Base-by-base conservation (phyloP, 1,140 invertebrate genomes). In the Harpegnathos saltator region DNA sequence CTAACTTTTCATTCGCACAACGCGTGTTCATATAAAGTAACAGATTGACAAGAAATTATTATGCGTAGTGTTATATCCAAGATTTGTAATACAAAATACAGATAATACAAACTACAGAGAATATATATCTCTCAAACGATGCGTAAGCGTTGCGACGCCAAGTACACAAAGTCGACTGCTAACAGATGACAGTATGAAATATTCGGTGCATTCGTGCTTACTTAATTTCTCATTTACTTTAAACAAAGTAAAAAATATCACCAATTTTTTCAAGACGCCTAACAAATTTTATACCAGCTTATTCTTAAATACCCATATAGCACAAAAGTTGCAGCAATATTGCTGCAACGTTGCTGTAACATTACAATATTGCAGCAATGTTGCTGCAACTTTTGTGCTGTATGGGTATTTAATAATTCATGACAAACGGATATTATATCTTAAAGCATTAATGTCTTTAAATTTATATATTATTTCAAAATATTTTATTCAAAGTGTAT, bases 21-120 rank as follows among this genome's bases (percentile, higher is more conserved):
- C n/a, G 33, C 14, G n/a, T 74, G 24, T 62, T 56, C 24, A 14
- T 75, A 29, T 75, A 75, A 63, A 11, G 11, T 50, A 56, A 56
- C 11, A 63, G 24, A 12, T 19, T 48, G 33, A 75, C 22, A 52
- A 63, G 26, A 17, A 54, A 52, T 75, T 50, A 62, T 61, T 44
- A 63, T 11, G 14, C 7, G 33, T 65, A 22, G 5, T 19, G 38
- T 75, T 65, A 65, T 44, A 48, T 65, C 5, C 33, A 65, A 38
- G 33, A 22, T 65, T 22, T 65, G 44, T 22, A 48, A 65, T 65
- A 65, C n/a, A n/a, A n/a, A n/a, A n/a, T n/a, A n/a, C n/a, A n/a
- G n/a, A n/a, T 65, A 65, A 65, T 65, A 33, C 24, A 11, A 44
- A 19, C 19, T 17, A 44, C 3, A 44, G 59, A 62, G 26, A 17